Evolutionary conservation across 2,888 invertebrate genomes (phyloP).

Genomic region (Dioctria rufipes): DNA sequence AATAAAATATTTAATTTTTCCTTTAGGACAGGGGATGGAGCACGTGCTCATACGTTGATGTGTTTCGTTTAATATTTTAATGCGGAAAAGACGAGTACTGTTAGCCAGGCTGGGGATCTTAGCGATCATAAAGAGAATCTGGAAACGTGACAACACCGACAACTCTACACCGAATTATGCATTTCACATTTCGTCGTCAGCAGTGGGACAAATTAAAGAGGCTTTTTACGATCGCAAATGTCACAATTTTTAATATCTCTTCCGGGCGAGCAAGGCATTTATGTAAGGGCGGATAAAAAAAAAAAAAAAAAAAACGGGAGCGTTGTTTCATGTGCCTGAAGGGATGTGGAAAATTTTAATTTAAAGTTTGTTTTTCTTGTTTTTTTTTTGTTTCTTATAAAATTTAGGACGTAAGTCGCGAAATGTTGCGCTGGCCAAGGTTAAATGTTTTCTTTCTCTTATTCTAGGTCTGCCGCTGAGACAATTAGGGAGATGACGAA

Average conservation of each 20-base stretch:
- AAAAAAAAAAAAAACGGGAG: no score
- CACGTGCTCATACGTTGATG: slow-evolving; percentile 32
- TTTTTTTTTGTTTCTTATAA: no score
- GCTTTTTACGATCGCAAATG: slow-evolving; percentile 47
- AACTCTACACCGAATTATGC: slow-evolving; percentile 9
- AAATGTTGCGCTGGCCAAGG: slow-evolving; percentile 8
- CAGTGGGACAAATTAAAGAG: slow-evolving; percentile 45
- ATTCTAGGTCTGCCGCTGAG: no score
- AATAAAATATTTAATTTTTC: slow-evolving; percentile 51
- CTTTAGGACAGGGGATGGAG: slow-evolving; percentile 5
- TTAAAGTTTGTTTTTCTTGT: background rate
- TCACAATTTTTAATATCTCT: slow-evolving; percentile 45
- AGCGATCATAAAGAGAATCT: slow-evolving; percentile 5
- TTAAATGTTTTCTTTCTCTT: slow-evolving; percentile 9
- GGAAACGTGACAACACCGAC: slow-evolving; percentile 34
- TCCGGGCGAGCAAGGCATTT: slow-evolving; percentile 23
- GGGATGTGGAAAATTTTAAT: background rate
- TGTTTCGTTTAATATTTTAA: slow-evolving; percentile 47
- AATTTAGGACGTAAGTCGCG: slow-evolving; percentile 27
- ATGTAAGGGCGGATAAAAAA: background rate
- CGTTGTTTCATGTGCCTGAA: background rate
- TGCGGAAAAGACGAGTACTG: background rate
- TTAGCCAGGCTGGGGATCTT: background rate
- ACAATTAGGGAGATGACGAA: background rate
- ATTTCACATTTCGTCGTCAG: slow-evolving; percentile 11